Evolutionary conservation across 2,888 invertebrate species (phyloP), one percentile per base, ranked within the genome.

Genomic region (Apantesis nais): DNA sequence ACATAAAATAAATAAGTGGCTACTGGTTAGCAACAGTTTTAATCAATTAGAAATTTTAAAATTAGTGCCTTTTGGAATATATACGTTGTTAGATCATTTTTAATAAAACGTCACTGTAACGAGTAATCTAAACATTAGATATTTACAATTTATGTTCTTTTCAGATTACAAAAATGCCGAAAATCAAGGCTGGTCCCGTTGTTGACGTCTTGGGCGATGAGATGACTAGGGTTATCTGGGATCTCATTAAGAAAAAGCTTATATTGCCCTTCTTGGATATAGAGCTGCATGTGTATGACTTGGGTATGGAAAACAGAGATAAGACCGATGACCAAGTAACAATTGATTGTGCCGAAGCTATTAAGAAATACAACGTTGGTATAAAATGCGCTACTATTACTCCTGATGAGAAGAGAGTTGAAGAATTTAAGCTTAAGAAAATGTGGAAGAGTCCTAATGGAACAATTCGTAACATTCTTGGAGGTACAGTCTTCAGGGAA

Each of bases 321-420:
- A 96, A 97, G 82, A 99, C 99, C 66, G 96, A 98, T 73, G 99
- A 99, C 89, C 97, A 99, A 93, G 99, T 99, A 4, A 99, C 99
- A 0, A 95, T 99, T 77, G 99, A 99, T 81, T 99, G 99, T 91
- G 99, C 99, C 12, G 97, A 99, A 90, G 99, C 99, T 22, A 96
- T 99, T 71, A 98, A 98, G 90, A 98, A 98, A 89, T 99, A 99
- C 95, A 99, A 99, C 92, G 99, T 99, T 67, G 99, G 99, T 61
- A 98, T 99, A 80, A 99, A 99, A 92, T 99, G 99, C 94, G 99
- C 99, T 37, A 98, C 99, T 4, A 99, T 99, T 78, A 99, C 99
- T 0, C 99, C 99, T 2, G 99, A 99, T 91, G 99, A 99, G 91
- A 98, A 98, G 55, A 96, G 99, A 88, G 99, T 99, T 0, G 97